phyloP scores from a whole-genome alignment of 2,113 vertebrate genomes.

The Alligator mississippiensis region DNA sequence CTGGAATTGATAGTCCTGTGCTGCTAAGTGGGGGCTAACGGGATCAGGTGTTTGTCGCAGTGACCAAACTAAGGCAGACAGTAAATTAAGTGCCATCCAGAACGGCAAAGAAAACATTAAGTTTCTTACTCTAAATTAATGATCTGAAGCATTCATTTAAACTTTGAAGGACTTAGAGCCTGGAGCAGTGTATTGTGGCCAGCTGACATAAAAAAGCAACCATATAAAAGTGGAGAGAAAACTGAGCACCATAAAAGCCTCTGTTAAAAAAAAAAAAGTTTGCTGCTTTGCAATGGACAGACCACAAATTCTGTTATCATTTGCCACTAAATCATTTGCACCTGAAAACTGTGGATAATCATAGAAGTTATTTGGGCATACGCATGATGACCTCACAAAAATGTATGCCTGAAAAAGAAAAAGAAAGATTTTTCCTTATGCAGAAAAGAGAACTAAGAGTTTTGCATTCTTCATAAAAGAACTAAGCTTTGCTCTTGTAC shows the following conservation, averaged over 20 bases:
- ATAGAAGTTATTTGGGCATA: background rate
- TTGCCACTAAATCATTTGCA: slow-evolving; percentile 14
- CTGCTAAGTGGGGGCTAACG: background rate
- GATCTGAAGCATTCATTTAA: slow-evolving; percentile 22
- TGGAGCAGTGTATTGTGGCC: background rate
- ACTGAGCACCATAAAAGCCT: slow-evolving; percentile 12
- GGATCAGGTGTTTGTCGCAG: slow-evolving; percentile 19
- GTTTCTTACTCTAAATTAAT: slow-evolving; percentile 27
- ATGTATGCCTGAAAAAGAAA: background rate
- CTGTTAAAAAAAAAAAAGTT: background rate
- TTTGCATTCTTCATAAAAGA: background rate
- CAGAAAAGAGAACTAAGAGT: background rate
- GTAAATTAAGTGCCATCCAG: background rate
- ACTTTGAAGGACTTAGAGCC: background rate
- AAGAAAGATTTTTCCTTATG: background rate
- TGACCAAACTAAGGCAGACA: background rate
- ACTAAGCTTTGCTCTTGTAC: background rate
- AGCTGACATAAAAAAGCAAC: background rate
- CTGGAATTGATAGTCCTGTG: background rate
- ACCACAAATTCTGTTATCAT: background rate
- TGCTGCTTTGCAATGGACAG: background rate
- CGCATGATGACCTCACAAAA: slow-evolving; percentile 10
- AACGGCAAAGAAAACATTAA: slow-evolving; percentile 17
- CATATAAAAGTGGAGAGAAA: slow-evolving; percentile 26
- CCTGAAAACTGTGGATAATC: background rate